phyloP scores from a whole-genome alignment of 2,797 vertebrate genomes.

The Sylvilagus floridanus region DNA sequence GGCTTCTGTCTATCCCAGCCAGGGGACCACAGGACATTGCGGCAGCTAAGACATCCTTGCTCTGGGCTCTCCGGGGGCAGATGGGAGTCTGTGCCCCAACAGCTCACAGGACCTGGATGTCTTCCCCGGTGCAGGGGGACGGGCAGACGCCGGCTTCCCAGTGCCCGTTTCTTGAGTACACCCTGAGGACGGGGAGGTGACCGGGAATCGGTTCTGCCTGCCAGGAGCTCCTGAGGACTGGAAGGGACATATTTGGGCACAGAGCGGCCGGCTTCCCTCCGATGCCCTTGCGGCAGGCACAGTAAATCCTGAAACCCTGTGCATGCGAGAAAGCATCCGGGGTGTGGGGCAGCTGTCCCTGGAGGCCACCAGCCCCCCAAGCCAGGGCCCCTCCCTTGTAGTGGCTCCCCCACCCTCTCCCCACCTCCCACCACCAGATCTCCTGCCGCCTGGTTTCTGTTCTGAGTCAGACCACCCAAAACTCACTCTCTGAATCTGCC shows the following conservation, averaged over 20 bases:
- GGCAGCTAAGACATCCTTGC: neutral
- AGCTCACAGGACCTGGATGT: neutral
- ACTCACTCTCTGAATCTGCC: neutral
- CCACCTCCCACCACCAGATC: neutral
- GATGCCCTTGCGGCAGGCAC: neutral
- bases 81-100: neutral
- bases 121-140: neutral
- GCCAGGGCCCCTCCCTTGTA: neutral
- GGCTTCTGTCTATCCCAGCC: neutral
- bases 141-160: neutral
- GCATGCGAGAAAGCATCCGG: no score
- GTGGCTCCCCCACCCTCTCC: neutral
- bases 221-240: neutral
- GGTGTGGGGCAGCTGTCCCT: neutral
- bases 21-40: neutral
- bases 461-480: constrained; percentile 46
- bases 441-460: neutral
- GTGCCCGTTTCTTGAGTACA: neutral
- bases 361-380: neutral
- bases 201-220: neutral
- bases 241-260: neutral
- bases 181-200: neutral
- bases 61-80: neutral
- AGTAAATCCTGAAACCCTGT: rapidly evolving
- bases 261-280: neutral